Conservation (phyloP, 2,113 vertebrate genomes). For the Chiloscyllium plagiosum region DNA sequence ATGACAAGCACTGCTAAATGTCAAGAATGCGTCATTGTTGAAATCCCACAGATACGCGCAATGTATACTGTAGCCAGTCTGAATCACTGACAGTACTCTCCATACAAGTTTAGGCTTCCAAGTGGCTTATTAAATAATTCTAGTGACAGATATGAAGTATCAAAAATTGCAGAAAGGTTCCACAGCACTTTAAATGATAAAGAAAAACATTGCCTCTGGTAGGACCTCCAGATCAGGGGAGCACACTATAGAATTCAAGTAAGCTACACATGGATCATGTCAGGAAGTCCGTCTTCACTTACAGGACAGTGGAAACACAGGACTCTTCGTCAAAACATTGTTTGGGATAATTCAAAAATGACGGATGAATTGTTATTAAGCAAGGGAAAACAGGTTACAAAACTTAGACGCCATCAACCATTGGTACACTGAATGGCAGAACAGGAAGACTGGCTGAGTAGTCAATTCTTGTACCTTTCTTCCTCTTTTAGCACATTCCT, state of each 20-base stretch:
- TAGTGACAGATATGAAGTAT: background rate
- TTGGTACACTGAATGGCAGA: background rate
- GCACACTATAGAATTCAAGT: background rate
- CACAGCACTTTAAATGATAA: background rate
- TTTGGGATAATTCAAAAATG: background rate
- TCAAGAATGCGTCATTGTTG: conserved; percentile 16
- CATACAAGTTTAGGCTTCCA: background rate
- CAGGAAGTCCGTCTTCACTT: background rate
- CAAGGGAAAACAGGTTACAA: background rate
- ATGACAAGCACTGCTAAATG: background rate
- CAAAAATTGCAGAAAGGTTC: background rate
- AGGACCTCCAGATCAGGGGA: background rate
- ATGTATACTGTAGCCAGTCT: background rate
- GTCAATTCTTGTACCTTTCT: background rate
- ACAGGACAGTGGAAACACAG: background rate
- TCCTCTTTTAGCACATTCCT: background rate
- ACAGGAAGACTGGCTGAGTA: background rate
- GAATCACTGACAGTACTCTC: background rate
- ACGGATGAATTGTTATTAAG: background rate
- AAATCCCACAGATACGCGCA: background rate
- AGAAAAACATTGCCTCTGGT: background rate
- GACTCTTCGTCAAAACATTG: background rate
- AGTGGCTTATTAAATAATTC: background rate
- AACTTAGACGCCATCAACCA: background rate
- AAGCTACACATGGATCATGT: background rate